Conservation (phyloP, 2,113 vertebrate genomes). For the Alces alces region DNA sequence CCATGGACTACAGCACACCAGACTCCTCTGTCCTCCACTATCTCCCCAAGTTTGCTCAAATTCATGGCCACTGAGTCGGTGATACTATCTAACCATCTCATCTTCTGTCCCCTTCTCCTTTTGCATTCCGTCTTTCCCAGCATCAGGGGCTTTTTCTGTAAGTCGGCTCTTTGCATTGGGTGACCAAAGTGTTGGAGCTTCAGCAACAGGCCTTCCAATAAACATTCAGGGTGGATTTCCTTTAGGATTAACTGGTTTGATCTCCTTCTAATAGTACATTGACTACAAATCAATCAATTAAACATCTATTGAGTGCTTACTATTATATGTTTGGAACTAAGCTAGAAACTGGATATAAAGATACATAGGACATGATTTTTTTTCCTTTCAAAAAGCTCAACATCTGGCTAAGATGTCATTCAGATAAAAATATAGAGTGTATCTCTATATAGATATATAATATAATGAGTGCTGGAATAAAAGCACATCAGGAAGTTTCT, state of each 20-base stretch:
- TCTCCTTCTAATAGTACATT: background rate
- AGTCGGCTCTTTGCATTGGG: background rate
- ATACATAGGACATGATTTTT: background rate
- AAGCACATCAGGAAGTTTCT: background rate
- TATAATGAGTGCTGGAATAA: background rate
- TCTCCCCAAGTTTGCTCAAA: background rate
- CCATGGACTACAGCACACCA: background rate
- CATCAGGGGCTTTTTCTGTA: background rate
- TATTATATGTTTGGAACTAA: background rate
- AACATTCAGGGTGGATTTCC: background rate
- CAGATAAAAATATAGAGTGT: background rate
- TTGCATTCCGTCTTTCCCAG: background rate
- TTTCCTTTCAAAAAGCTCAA: background rate
- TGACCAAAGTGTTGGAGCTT: background rate
- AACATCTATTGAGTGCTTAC: background rate
- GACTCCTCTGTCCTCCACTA: background rate
- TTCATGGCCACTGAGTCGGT: background rate
- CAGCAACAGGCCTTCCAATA: background rate
- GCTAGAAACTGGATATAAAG: background rate
- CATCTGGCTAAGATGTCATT: background rate
- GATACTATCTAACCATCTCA: background rate
- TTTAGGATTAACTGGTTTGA: background rate
- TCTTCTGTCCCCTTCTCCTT: background rate
- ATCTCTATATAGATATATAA: background rate
- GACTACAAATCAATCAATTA: background rate